Evolutionary conservation across 2,888 invertebrate species (phyloP), one percentile per base, ranked within the genome.

Genomic region (Callosobruchus maculatus): DNA sequence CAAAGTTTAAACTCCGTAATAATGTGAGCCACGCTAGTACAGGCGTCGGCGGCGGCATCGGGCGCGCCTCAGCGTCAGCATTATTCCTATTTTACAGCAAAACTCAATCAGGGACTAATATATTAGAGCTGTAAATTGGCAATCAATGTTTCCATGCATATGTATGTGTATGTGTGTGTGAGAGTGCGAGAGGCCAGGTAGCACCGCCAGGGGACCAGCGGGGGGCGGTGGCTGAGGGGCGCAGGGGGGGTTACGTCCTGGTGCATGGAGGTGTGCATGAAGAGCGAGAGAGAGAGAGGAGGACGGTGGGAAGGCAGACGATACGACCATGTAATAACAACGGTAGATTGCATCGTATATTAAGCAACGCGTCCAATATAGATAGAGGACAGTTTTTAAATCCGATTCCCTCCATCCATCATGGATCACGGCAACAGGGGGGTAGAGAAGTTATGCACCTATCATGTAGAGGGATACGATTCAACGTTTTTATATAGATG

Each of bases 101-200:
- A 87, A 87, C 87, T 88, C 88, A 87, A 88, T 88, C 87, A 88
- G 85, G 85, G 86, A 85, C 86, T 87, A 87, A 88, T 88, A 87
- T 87, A 87, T 88, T 88, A 87, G 86, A 87, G 87, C 86, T 87
- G 87, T 87, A 87, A 88, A 88, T 88, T 87, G 87, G 86, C 88
- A 88, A 88, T 88, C 88, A 87, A 87, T 87, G 87, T 87, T 87
- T 86, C 85, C 86, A 87, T 87, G 87, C 87, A 87, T 87, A 87
- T 87, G 87, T 85, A 87, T 73, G 74, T 74, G 76, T 77, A 78
- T 76, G 75, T 74, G 73, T 74, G 49, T 22, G 67, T 30, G 20
- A 67, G 73, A 70, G 74, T 74, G 74, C 70, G 72, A 72, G 68
- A 21, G 22, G 68, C 49, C 49, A 49, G 49, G 49, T 49, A 49